These are phyloP conservation scores for Enchytraeus crypticus DNA, from an alignment of 2,888 invertebrate species.

Conservation along the genomic window DNA sequence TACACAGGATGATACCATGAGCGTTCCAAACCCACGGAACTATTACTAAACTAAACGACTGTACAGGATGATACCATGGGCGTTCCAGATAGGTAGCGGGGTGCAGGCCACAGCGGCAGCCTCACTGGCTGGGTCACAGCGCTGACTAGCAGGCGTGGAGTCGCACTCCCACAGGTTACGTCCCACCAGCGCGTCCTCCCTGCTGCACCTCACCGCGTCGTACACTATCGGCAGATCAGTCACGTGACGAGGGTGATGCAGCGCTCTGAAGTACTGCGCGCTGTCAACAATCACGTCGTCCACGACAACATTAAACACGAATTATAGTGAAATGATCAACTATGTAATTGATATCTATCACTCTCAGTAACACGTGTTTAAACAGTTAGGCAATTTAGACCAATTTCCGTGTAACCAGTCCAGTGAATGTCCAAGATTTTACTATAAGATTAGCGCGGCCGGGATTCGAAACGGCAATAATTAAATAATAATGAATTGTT, in stretches of 20 bases:
- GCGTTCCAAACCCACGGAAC: too few species aligned
- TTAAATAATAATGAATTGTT: too few species aligned
- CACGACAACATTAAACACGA: background rate
- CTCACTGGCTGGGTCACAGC: constrained; percentile 9
- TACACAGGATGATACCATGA: too few species aligned
- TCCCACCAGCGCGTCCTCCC: background rate
- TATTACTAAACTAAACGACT: too few species aligned
- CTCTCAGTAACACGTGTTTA: too few species aligned
- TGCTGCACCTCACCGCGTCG: constrained; percentile 13
- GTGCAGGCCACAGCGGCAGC: constrained; percentile 17
- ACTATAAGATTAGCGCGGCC: too few species aligned
- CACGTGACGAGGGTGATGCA: background rate
- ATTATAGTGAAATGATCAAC: background rate
- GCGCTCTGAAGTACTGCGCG: constrained; percentile 4
- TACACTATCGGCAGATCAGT: constrained; percentile 9
- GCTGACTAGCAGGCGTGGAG: background rate
- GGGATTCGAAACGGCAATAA: too few species aligned
- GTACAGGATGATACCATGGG: background rate
- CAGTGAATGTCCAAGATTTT: too few species aligned
- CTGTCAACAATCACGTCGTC: too few species aligned
- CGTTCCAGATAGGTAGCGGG: background rate
- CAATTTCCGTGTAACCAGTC: too few species aligned
- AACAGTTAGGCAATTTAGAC: too few species aligned
- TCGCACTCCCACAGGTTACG: constrained; percentile 15
- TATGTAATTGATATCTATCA: too few species aligned